Conservation (phyloP, 2,113 vertebrate species). For the Dunckerocampus dactyliophorus region DNA sequence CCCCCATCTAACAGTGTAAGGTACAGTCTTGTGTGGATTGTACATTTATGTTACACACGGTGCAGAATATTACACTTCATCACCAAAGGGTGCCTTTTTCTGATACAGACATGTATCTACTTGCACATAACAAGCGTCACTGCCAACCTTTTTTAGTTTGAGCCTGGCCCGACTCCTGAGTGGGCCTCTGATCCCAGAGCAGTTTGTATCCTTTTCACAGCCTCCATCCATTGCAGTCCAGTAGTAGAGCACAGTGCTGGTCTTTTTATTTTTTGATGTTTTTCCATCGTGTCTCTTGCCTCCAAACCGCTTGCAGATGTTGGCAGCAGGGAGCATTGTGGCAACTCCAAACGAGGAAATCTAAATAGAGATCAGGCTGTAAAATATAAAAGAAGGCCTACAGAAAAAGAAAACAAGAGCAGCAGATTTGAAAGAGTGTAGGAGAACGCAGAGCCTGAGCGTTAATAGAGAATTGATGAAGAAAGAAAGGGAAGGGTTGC, state of each 20-base stretch:
- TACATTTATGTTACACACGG: not conserved
- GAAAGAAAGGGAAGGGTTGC: constrained; percentile 9
- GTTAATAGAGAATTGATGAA: constrained; percentile 33
- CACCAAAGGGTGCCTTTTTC: not conserved
- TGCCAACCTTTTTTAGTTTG: constrained; percentile 20
- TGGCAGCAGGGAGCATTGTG: constrained; percentile 67
- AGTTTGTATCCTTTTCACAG: constrained; percentile 40
- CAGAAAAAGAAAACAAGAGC: constrained; percentile 48
- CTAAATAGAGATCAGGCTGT: constrained; percentile 72
- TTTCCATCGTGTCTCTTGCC: constrained; percentile 67
- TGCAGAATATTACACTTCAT: constrained; percentile 1
- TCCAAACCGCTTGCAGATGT: constrained; percentile 76
- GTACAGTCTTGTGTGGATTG: constrained; percentile 21
- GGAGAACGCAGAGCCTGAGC: constrained; percentile 17
- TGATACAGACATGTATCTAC: constrained; percentile 22
- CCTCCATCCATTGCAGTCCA: constrained; percentile 40
- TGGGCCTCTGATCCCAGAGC: constrained; percentile 38
- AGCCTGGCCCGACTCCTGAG: constrained; percentile 9
- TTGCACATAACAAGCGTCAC: not conserved
- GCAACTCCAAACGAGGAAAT: constrained; percentile 74
- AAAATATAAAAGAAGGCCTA: constrained; percentile 63
- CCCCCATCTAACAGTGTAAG: constrained; percentile 8
- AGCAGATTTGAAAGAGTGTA: constrained; percentile 28
- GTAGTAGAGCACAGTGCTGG: constrained; percentile 42
- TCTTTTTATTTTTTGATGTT: constrained; percentile 59